Evolutionary conservation across 2,797 vertebrate genomes (phyloP).

Genomic region (Potorous gilbertii): DNA sequence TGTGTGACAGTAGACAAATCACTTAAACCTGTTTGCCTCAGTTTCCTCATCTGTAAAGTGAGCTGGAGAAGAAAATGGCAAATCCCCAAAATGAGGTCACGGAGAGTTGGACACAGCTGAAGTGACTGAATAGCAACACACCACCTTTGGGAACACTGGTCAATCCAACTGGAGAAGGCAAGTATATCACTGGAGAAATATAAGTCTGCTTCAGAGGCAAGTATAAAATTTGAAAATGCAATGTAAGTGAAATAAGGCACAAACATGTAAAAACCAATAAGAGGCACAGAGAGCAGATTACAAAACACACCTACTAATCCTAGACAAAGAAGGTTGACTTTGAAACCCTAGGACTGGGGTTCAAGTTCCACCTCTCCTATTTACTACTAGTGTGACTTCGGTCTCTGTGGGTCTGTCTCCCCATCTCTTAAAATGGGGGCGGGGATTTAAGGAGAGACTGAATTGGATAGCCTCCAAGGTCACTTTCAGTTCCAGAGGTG

Average conservation of each 20-base stretch:
- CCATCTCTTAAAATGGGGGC: neutral
- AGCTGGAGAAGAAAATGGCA: neutral
- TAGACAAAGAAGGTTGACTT: neutral
- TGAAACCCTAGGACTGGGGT: neutral
- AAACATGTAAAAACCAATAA: neutral
- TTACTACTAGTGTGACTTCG: neutral
- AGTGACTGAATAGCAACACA: neutral
- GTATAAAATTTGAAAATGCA: neutral
- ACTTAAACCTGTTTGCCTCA: neutral
- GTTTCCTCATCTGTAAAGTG: neutral
- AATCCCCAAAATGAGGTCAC: neutral
- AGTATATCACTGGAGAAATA: neutral
- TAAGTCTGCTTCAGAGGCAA: neutral
- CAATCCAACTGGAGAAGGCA: neutral
- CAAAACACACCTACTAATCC: neutral
- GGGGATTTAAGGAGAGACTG: neutral
- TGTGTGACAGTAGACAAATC: neutral
- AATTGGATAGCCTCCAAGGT: neutral
- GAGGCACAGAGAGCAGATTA: neutral
- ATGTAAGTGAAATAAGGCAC: neutral
- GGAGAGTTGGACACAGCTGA: neutral
- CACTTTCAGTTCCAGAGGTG: neutral
- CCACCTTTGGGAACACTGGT: neutral
- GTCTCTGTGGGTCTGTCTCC: neutral
- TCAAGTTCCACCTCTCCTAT: neutral